Percentiles rank a stretch among this genome's conserved stretches.
These are phyloP conservation scores for Catharus fuscescens DNA, from an alignment of 2,113 vertebrate genomes.

Conservation along the genomic window DNA sequence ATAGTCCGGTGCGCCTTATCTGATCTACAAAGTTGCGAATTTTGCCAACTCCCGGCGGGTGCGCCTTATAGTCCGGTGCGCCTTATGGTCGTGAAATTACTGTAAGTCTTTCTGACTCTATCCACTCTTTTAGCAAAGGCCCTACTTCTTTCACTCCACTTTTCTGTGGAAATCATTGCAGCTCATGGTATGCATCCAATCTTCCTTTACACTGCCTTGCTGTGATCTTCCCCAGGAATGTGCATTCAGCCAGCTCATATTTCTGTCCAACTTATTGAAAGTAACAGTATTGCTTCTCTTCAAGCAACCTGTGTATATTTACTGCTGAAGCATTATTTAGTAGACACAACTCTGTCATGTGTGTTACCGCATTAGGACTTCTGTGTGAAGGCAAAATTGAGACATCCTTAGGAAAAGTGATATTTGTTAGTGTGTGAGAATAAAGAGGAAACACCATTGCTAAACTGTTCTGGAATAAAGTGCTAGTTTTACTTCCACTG, in stretches of 20 bases:
- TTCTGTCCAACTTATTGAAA: not conserved
- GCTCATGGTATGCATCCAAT: not conserved
- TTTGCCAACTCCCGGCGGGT: no score
- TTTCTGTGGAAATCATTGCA: not conserved
- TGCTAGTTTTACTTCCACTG: not conserved
- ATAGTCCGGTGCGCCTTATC: no score
- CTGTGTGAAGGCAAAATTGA: not conserved
- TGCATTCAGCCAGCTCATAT: not conserved
- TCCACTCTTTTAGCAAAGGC: not conserved
- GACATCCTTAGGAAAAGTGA: not conserved
- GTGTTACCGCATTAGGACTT: rapidly evolving
- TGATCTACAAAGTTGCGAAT: no score
- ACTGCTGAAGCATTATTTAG: not conserved
- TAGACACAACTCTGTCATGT: not conserved
- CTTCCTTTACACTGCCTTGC: not conserved
- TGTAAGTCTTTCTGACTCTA: not conserved
- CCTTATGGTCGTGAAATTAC: no score
- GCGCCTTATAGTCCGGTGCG: no score
- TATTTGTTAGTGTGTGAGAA: not conserved
- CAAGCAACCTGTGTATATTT: not conserved
- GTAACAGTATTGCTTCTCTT: not conserved
- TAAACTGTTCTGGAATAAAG: not conserved
- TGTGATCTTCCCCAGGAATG: not conserved
- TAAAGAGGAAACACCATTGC: not conserved
- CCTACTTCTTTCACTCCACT: not conserved